Evolutionary conservation across 1,140 invertebrate species (phyloP).

Genomic region (Aphelinus certus): DNA sequence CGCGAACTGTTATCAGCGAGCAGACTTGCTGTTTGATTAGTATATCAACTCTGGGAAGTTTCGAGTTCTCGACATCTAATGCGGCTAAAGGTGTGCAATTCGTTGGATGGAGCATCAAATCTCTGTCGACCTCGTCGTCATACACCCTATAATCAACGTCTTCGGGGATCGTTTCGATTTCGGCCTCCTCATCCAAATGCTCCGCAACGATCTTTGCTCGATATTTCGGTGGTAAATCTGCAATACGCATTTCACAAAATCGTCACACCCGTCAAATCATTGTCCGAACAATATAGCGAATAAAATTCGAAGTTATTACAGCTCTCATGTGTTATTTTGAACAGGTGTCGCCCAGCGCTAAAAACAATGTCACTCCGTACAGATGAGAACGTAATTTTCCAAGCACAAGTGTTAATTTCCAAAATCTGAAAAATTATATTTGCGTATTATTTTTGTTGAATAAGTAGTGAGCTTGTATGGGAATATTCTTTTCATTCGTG

Average conservation of each 20-base stretch:
- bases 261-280: neutral
- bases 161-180: conserved; percentile 30
- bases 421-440: conserved; percentile 42
- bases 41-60: conserved; percentile 33
- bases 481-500: no score
- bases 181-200: conserved; percentile 36
- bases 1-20: conserved; percentile 38
- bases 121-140: conserved; percentile 33
- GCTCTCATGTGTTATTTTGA: conserved; percentile 45
- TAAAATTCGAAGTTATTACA: conserved; percentile 37
- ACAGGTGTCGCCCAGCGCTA: conserved; percentile 44
- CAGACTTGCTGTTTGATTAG: conserved; percentile 44
- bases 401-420: conserved; percentile 42
- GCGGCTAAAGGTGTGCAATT: conserved; percentile 43
- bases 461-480: no score
- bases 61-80: conserved; percentile 33
- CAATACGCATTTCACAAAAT: conserved; percentile 3
- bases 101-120: conserved; percentile 40
- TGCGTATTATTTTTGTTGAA: no score
- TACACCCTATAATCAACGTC: conserved; percentile 35
- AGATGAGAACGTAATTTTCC: conserved; percentile 42
- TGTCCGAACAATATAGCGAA: conserved; percentile 6
- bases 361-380: conserved; percentile 47
- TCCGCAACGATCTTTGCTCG: conserved; percentile 39
- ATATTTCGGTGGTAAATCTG: conserved; percentile 49